A percentile compares a stretch with the other conserved stretches of the same genome.
Conservation (phyloP, 2,113 vertebrate genomes). For the Oryzias melastigma region DNA sequence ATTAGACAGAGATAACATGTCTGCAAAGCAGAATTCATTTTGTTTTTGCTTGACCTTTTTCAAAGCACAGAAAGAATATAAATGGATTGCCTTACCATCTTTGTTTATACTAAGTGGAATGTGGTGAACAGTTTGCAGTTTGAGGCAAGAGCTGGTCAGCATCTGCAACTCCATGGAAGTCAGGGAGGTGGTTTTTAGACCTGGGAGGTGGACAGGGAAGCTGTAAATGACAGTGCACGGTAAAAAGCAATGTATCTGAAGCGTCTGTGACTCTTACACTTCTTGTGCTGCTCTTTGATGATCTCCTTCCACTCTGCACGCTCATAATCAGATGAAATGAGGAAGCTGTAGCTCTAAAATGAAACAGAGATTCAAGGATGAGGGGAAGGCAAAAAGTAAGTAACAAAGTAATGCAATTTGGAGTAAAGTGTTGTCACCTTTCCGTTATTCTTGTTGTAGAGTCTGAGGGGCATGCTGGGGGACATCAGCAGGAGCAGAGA, state of each 20-base stretch:
- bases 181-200: slow-evolving; percentile 90
- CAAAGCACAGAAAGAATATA: no score
- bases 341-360: slow-evolving; percentile 88
- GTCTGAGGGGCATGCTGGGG: slow-evolving; percentile 90
- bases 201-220: slow-evolving; percentile 56
- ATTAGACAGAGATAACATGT: slow-evolving; percentile 14
- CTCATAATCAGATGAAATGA: slow-evolving; percentile 96
- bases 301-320: slow-evolving; percentile 94
- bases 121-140: slow-evolving; percentile 94
- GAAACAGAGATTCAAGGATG: neutral
- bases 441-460: slow-evolving; percentile 86
- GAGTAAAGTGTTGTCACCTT: slow-evolving; percentile 80
- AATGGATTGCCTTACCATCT: slow-evolving; percentile 81
- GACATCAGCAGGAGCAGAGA: slow-evolving; percentile 91
- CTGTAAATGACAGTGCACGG: neutral
- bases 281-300: slow-evolving; percentile 96
- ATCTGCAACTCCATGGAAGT: slow-evolving; percentile 95
- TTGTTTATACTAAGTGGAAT: slow-evolving; percentile 93
- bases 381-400: neutral
- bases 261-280: slow-evolving; percentile 79
- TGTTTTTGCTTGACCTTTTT: no score
- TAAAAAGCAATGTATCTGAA: neutral
- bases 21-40: no score
- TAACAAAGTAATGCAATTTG: neutral
- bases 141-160: slow-evolving; percentile 96